phyloP scores from a whole-genome alignment of 2,888 invertebrate species.

The Mimas tiliae region DNA sequence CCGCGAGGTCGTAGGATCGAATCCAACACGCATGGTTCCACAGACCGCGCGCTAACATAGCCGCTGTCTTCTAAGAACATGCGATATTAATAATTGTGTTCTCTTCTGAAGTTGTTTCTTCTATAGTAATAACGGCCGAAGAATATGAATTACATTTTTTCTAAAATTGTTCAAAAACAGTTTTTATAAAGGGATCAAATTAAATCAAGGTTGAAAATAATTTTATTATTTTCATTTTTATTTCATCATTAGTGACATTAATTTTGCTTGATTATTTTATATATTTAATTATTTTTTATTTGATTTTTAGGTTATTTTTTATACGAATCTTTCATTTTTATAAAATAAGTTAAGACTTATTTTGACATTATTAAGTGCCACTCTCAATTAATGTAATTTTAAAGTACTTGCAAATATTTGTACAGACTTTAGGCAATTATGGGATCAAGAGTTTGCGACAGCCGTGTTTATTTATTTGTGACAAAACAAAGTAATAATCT shows the following conservation, averaged over 20 bases:
- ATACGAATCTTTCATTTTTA: too few relatives aligned
- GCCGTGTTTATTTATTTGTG: conserved; percentile 1
- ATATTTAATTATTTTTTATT: too few relatives aligned
- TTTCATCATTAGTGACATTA: background rate
- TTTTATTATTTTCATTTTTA: background rate
- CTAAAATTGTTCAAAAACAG: background rate
- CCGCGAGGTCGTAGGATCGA: conserved; percentile 36
- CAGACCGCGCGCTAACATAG: conserved; percentile 41
- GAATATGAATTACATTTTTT: conserved; percentile 38
- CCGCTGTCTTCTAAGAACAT: conserved; percentile 46
- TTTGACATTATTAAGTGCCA: too few relatives aligned
- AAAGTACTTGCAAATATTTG: background rate
- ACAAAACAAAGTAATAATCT: conserved; percentile 9
- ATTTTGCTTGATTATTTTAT: too few relatives aligned
- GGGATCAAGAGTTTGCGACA: background rate
- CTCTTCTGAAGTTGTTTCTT: conserved; percentile 33
- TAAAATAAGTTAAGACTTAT: too few relatives aligned
- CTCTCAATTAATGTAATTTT: too few relatives aligned
- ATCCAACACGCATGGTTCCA: conserved; percentile 43
- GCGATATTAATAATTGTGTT: conserved; percentile 37
- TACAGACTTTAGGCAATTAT: background rate
- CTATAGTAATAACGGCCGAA: conserved; percentile 35
- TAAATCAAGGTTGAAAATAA: background rate
- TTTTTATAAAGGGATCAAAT: background rate
- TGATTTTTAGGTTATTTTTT: too few relatives aligned